Evolutionary conservation across 2,797 vertebrate species (phyloP).

Genomic region (Lagorchestes hirsutus): DNA sequence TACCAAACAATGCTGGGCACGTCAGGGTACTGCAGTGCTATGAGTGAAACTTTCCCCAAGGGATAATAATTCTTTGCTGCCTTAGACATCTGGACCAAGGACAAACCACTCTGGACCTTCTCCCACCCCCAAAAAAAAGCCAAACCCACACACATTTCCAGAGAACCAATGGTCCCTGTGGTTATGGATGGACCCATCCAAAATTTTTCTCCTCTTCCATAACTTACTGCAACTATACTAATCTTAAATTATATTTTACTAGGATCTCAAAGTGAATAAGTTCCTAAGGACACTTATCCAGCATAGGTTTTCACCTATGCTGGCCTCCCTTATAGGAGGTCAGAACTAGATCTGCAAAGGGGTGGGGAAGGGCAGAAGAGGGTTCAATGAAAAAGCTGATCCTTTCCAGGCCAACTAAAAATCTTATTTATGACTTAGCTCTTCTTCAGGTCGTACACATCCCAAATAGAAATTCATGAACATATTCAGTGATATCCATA

Average conservation of each 20-base stretch:
- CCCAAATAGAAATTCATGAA: not conserved
- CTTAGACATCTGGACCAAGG: slow-evolving; percentile 74
- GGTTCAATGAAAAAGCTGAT: not conserved
- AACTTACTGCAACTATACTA: not conserved
- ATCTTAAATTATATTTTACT: not conserved
- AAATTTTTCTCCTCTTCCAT: not conserved
- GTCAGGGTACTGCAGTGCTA: slow-evolving; percentile 44
- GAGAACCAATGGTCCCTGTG: slow-evolving; percentile 62
- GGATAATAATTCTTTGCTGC: slow-evolving; percentile 62
- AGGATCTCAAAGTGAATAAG: not conserved
- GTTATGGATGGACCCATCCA: not conserved
- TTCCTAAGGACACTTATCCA: not conserved
- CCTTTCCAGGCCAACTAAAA: not conserved
- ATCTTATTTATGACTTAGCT: not conserved
- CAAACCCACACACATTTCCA: not conserved
- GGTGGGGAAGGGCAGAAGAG: not conserved
- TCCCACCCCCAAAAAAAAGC: not conserved
- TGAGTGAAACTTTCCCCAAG: slow-evolving; percentile 66
- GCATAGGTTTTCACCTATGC: not conserved
- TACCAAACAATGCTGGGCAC: not conserved
- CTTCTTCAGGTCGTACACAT: not conserved
- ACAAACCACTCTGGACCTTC: slow-evolving; percentile 30
- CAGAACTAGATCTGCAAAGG: not conserved
- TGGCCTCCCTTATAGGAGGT: not conserved
- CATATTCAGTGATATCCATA: not conserved